These are phyloP conservation scores for Cheilosia vernalis DNA, from an alignment of 2,888 invertebrate genomes.

Conservation along the genomic window DNA sequence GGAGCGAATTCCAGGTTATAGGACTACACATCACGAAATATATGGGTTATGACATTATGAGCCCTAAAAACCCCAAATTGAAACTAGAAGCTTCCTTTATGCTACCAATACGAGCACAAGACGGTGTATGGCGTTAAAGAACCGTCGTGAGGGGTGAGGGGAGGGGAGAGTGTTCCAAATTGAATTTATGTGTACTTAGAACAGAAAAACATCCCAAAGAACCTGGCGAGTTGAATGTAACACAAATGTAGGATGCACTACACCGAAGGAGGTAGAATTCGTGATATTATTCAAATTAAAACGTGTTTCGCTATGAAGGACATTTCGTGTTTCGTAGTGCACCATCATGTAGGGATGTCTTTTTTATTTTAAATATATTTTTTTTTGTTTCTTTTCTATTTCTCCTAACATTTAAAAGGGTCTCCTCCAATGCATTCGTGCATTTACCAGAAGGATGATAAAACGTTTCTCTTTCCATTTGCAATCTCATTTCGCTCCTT, in stretches of 20 bases:
- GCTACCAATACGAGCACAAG: not conserved
- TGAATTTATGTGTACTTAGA: constrained; percentile 60
- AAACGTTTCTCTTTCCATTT: constrained; percentile 37
- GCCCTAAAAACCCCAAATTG: not conserved
- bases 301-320: constrained; percentile 60
- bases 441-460: constrained; percentile 50
- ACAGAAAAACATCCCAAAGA: constrained; percentile 44
- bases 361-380: constrained; percentile 33
- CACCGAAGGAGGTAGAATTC: constrained; percentile 42
- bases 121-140: not conserved
- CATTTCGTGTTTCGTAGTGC: constrained; percentile 33
- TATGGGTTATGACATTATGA: constrained; percentile 11
- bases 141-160: not conserved
- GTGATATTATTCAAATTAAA: constrained; percentile 69
- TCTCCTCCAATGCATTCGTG: constrained; percentile 62
- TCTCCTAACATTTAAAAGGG: constrained; percentile 52
- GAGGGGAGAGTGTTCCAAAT: constrained; percentile 42
- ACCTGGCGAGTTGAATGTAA: constrained; percentile 41
- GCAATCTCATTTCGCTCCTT: constrained; percentile 6
- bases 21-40: too few species aligned
- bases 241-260: constrained; percentile 8
- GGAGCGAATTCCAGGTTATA: too few species aligned
- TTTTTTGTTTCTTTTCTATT: not conserved
- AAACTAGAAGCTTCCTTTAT: constrained; percentile 12
- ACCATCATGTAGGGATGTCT: constrained; percentile 30